These are phyloP conservation scores for Semnopithecus entellus DNA, from an alignment of 2,113 vertebrate genomes.

Conservation along the genomic window DNA sequence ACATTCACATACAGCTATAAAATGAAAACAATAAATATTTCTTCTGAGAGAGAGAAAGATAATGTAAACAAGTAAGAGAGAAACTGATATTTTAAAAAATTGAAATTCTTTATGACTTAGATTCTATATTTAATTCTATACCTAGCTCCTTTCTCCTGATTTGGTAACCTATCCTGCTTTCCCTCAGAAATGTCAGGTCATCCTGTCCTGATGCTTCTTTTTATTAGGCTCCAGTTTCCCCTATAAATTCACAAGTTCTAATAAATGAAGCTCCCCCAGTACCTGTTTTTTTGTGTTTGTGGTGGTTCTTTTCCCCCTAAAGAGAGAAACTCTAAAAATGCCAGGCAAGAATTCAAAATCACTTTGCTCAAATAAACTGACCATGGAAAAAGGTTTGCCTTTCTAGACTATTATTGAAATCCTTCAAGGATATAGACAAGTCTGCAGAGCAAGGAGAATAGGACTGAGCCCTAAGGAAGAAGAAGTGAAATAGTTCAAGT, in stretches of 20 bases:
- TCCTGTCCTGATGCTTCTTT: not conserved
- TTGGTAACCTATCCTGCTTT: not conserved
- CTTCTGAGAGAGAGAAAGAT: not conserved
- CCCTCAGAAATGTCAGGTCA: not conserved
- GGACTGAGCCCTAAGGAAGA: not conserved
- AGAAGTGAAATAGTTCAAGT: not conserved
- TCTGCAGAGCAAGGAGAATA: not conserved
- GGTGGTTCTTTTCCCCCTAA: not conserved
- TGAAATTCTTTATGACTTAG: not conserved
- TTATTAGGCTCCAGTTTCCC: not conserved
- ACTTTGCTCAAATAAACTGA: conserved; percentile 12
- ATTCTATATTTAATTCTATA: not conserved
- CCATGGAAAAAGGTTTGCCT: not conserved
- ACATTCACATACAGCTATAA: not conserved
- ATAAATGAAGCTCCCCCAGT: not conserved
- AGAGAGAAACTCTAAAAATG: not conserved
- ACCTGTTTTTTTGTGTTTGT: not conserved
- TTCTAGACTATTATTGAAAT: not conserved
- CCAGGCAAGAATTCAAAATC: conserved; percentile 3
- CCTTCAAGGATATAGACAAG: not conserved
- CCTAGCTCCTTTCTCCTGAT: not conserved
- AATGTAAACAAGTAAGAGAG: not conserved
- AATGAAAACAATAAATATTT: conserved; percentile 13
- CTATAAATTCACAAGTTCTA: not conserved
- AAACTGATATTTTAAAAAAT: not conserved